Conservation (phyloP, 2,888 invertebrate species). For the Patella pellucida region DNA sequence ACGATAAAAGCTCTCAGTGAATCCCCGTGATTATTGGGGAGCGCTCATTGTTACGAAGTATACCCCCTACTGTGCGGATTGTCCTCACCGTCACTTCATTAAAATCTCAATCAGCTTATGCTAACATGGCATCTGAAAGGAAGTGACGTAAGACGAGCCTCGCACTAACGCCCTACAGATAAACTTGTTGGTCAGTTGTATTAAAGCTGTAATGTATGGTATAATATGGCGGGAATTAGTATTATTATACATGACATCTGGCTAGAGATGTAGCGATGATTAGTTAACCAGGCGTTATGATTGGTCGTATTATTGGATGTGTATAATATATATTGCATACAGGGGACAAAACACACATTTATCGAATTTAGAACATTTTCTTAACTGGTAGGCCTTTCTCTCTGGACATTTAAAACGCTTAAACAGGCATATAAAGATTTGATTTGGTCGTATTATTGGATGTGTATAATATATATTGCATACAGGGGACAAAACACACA, state of each 20-base stretch:
- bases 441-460: too few relatives aligned
- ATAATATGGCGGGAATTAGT: background rate
- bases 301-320: too few relatives aligned
- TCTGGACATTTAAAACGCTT: too few relatives aligned
- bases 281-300: background rate
- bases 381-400: too few relatives aligned
- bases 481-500: too few relatives aligned
- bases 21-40: conserved; percentile 7
- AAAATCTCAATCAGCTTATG: conserved; percentile 11
- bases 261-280: background rate
- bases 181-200: background rate
- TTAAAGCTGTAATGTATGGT: background rate
- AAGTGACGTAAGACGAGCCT: conserved; percentile 2
- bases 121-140: conserved; percentile 11
- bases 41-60: background rate
- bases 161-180: conserved; percentile 4
- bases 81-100: conserved; percentile 8
- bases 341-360: too few relatives aligned
- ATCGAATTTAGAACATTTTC: too few relatives aligned
- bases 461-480: too few relatives aligned
- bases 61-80: background rate
- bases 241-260: background rate
- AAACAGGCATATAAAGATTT: too few relatives aligned
- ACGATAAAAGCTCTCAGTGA: conserved; percentile 5
- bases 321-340: too few relatives aligned